phyloP scores from a whole-genome alignment of 2,888 invertebrate genomes.

The Itoplectis maculator region DNA sequence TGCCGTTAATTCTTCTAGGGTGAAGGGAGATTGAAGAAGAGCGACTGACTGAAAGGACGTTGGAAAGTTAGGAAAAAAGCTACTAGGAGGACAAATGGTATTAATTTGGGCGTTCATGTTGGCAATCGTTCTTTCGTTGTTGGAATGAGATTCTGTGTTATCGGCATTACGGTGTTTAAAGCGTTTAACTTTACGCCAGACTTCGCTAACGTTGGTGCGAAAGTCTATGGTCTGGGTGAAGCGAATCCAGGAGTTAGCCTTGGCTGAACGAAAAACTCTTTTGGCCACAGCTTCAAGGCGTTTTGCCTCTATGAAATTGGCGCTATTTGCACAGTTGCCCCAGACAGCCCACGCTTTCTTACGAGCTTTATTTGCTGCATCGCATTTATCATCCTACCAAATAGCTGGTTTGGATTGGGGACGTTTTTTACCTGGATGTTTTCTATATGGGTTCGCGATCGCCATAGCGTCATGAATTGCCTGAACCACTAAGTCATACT shows the following conservation, averaged over 20 bases:
- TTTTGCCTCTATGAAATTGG: too few species aligned
- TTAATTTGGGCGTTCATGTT: too few species aligned
- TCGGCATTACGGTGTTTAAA: conserved; percentile 19
- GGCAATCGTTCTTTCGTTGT: conserved; percentile 16
- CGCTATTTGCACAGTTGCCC: too few species aligned
- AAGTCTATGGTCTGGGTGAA: conserved; percentile 23
- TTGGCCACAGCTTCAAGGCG: conserved; percentile 14
- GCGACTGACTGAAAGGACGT: neutral
- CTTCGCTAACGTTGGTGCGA: neutral
- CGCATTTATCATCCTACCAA: neutral
- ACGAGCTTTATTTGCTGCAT: neutral
- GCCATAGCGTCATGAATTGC: conserved; percentile 18
- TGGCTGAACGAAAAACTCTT: too few species aligned
- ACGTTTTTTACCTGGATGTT: neutral
- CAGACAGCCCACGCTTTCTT: neutral
- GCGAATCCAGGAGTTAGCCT: conserved; percentile 22
- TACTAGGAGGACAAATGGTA: conserved; percentile 17
- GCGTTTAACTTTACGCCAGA: conserved; percentile 26
- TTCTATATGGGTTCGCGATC: neutral
- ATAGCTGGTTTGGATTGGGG: neutral
- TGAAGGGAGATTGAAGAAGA: neutral
- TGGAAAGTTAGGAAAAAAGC: neutral
- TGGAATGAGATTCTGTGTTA: neutral
- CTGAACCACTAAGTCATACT: conserved; percentile 7
- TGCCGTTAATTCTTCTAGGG: too few species aligned